phyloP scores from a whole-genome alignment of 2,113 vertebrate genomes.

The Pseudorectes ferrugineus region DNA sequence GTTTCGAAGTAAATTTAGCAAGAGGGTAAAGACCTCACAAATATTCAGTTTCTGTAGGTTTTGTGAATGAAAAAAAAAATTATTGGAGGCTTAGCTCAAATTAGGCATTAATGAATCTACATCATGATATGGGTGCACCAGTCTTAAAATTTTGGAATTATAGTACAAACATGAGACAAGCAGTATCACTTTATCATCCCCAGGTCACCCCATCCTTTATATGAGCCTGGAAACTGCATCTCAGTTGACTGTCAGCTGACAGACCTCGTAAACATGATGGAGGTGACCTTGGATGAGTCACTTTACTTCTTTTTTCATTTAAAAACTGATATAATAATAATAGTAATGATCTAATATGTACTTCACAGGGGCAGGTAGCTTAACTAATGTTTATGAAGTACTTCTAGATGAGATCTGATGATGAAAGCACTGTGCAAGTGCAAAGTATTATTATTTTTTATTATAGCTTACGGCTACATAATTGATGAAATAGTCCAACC shows the following conservation, averaged over 20 bases:
- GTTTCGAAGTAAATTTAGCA: not conserved
- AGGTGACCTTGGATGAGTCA: not conserved
- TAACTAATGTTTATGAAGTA: conserved; percentile 39
- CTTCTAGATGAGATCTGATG: not conserved
- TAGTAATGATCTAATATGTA: not conserved
- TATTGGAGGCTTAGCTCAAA: not conserved
- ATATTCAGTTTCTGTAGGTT: not conserved
- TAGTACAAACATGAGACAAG: not conserved
- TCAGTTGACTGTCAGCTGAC: not conserved
- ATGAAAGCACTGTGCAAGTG: not conserved
- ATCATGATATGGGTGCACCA: not conserved
- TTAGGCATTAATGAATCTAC: not conserved
- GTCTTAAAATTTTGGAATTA: not conserved
- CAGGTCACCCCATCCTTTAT: not conserved
- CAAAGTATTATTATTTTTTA: conserved; percentile 45
- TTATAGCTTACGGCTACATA: not conserved
- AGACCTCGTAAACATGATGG: not conserved
- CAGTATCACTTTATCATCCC: not conserved
- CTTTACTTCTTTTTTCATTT: not conserved
- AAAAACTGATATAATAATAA: not conserved
- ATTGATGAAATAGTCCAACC: conserved; percentile 16
- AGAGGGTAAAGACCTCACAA: not conserved
- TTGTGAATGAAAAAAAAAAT: not conserved
- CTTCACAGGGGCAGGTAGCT: not conserved
- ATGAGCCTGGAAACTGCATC: not conserved